phyloP scores from a whole-genome alignment of 2,113 vertebrate genomes.

The Collichthys lucidus region DNA sequence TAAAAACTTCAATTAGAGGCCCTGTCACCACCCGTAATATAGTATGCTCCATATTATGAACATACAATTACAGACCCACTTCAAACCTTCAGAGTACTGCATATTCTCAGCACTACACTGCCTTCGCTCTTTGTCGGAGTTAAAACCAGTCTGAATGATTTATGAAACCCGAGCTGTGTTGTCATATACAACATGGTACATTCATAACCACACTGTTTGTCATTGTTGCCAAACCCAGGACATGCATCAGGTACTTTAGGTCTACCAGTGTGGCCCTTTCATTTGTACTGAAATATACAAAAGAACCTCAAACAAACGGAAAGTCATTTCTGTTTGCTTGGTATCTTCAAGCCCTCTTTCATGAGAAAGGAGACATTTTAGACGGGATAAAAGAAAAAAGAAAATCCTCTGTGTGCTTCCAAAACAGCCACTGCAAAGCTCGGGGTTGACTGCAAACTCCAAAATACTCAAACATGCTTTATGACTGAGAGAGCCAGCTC shows the following conservation, averaged over 20 bases:
- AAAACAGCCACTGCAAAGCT: not conserved
- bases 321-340: conserved; percentile 14
- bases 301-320: conserved; percentile 56
- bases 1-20: not conserved
- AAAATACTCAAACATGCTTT: conserved; percentile 42
- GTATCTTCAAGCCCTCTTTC: conserved; percentile 22
- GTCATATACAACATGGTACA: conserved; percentile 13
- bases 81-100: conserved; percentile 1
- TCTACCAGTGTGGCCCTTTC: conserved; percentile 44
- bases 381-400: conserved; percentile 21
- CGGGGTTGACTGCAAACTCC: conserved; percentile 27
- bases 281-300: conserved; percentile 50
- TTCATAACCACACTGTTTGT: conserved; percentile 52
- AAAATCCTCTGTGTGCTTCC: not conserved
- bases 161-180: conserved; percentile 28
- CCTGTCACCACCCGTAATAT: conserved; percentile 1
- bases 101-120: not conserved
- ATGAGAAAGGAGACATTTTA: conserved; percentile 18
- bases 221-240: conserved; percentile 49
- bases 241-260: conserved; percentile 30
- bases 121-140: conserved; percentile 7
- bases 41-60: not conserved
- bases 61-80: not conserved
- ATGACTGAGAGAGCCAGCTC: conserved; percentile 30
- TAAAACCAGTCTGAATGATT: conserved; percentile 21